Percentiles rank a stretch among this genome's conserved stretches.
Evolutionary conservation across 2,888 invertebrate genomes (phyloP).

Genomic region (Lobophora halterata): DNA sequence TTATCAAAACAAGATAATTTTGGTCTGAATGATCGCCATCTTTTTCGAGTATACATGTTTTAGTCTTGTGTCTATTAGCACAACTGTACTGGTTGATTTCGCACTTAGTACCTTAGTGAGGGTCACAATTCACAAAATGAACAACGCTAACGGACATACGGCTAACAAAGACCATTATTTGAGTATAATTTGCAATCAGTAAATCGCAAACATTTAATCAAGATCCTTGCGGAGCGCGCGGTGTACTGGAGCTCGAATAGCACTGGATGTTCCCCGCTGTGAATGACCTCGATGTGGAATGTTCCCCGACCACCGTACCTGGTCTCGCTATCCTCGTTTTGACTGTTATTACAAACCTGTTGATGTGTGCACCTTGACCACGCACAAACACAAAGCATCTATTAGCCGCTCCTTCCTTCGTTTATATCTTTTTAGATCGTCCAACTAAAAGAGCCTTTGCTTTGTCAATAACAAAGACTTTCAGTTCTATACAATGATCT

Average conservation of each 20-base stretch:
- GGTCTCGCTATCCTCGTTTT: constrained; percentile 54
- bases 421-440: constrained; percentile 78
- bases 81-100: neutral
- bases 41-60: no score
- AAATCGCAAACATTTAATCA: constrained; percentile 45
- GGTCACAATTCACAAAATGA: constrained; percentile 9
- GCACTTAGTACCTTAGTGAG: constrained; percentile 4
- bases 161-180: constrained; percentile 29
- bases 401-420: constrained; percentile 79
- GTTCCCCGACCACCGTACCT: constrained; percentile 56
- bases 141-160: constrained; percentile 30
- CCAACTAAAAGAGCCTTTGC: constrained; percentile 66
- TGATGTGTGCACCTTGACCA: constrained; percentile 72
- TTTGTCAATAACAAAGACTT: constrained; percentile 45
- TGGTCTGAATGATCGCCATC: no score
- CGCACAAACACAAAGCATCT: constrained; percentile 69
- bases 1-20: no score
- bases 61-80: constrained; percentile 23
- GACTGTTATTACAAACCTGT: constrained; percentile 47
- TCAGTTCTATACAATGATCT: constrained; percentile 13
- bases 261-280: constrained; percentile 67
- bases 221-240: constrained; percentile 71
- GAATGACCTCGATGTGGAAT: constrained; percentile 75
- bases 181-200: constrained; percentile 37
- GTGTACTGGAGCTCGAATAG: constrained; percentile 52